A percentile compares a stretch with the other conserved stretches of the same genome.
Evolutionary conservation across 2,797 vertebrate genomes (phyloP).

Genomic region (Zalophus californianus): DNA sequence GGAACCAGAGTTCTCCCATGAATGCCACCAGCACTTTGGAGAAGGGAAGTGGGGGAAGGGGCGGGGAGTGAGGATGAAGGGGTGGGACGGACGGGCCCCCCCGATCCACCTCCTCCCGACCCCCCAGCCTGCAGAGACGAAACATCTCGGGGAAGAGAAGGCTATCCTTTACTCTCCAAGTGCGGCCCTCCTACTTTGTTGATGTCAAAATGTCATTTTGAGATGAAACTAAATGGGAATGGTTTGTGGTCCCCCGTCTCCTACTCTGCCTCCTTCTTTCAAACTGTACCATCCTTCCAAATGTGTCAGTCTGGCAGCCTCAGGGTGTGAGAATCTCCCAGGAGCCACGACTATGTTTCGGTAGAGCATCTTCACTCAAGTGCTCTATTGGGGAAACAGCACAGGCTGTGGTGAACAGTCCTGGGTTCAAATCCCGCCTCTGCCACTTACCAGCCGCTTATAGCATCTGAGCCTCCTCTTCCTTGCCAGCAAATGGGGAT

Average conservation of each 20-base stretch:
- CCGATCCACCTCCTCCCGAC: accelerated
- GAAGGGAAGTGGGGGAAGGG: not conserved
- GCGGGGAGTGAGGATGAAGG: not conserved
- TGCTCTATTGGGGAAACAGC: not conserved
- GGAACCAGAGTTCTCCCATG: not conserved
- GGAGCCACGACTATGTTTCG: not conserved
- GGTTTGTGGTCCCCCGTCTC: not conserved
- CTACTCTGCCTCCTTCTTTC: not conserved
- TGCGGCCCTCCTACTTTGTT: not conserved
- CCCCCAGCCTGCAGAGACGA: not conserved
- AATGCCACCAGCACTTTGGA: not conserved
- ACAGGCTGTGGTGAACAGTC: not conserved
- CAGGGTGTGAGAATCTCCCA: not conserved
- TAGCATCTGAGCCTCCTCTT: not conserved
- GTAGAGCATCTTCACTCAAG: not conserved
- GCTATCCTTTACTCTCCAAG: not conserved
- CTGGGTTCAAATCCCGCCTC: not conserved
- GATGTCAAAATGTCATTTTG: not conserved
- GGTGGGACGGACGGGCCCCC: accelerated
- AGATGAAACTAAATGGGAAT: not conserved
- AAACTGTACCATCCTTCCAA: not conserved
- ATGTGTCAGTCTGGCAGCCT: not conserved
- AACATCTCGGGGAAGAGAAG: not conserved
- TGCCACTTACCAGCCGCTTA: too few relatives aligned
- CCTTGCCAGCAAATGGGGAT: not conserved